Evolutionary conservation across 2,888 invertebrate genomes (phyloP), one percentile per base, ranked within the genome.

Genomic region (Tortricodes alternella): DNA sequence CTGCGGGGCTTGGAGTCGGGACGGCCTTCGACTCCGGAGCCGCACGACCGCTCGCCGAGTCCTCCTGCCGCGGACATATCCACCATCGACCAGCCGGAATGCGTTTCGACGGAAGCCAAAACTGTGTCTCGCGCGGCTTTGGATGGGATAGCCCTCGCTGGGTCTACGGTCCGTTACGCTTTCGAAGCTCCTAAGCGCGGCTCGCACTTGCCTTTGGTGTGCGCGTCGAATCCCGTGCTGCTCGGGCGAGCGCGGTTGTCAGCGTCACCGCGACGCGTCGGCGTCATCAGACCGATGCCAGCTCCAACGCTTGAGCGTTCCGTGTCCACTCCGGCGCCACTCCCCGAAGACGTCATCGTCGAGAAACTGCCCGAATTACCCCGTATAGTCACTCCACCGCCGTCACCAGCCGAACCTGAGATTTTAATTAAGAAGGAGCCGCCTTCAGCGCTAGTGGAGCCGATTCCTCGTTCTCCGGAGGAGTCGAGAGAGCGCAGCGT

Each of bases 121-220:
- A 53, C 53, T 1, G 53, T 55, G 3, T 48, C 55, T n/a, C 34
- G 43, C n/a, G 55, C 55, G 2, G 91, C 92, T 13, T 67, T 92
- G 51, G 92, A 92, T 13, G 73, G 93, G 67, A 94, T 95, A 69
- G 91, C 94, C 24, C 93, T 93, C 76, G 94, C 94, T 55, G 94
- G 94, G n/a, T 92, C 91, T 52, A 92, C 93, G 13, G 89, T 94
- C 67, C 92, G 94, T 59, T 95, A 92, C 74, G 89, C 91, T 55
- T 94, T 94, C 72, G 83, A 82, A 50, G 84, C 86, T 24, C 80
- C 82, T 32, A 73, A 75, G 35, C 70, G 53, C 16, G 81, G 76
- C 9, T 75, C 82, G 4, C 89, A 83, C 69, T 72, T 84, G 62
- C 89, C 89, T 48, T 80, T 86, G 58, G 75, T 85, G 39, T 75